Evolutionary conservation across 2,888 invertebrate genomes (phyloP).

Genomic region (Unio delphinus): DNA sequence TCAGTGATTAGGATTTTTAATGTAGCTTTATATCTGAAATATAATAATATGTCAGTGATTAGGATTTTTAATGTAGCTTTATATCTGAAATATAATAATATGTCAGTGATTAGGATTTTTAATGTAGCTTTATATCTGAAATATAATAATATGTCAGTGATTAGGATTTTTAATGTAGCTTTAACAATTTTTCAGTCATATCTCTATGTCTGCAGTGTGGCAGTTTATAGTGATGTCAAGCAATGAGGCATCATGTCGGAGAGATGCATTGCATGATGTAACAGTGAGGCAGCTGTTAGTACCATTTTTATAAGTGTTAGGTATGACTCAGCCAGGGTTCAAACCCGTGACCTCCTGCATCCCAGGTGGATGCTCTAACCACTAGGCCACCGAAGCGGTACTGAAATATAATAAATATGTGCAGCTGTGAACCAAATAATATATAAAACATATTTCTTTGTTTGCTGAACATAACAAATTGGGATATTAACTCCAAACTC

Average conservation of each 20-base stretch:
- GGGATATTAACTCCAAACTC: no score
- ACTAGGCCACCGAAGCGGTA: no score
- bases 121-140: conserved; percentile 30
- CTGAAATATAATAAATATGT: conserved; percentile 6
- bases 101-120: not conserved
- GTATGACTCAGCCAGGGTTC: conserved; percentile 1
- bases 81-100: conserved; percentile 27
- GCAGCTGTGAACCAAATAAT: no score
- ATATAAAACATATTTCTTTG: no score
- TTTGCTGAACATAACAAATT: no score
- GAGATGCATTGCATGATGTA: no score
- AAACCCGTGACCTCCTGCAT: no score
- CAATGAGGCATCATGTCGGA: no score
- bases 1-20: not conserved
- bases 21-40: conserved; percentile 29
- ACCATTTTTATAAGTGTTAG: not conserved
- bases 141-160: not conserved
- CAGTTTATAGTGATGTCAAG: no score
- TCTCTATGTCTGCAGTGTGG: no score
- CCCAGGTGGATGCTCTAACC: no score
- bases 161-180: not conserved
- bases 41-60: not conserved
- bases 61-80: not conserved
- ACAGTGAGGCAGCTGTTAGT: not conserved
- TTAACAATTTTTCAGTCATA: no score